phyloP scores from a whole-genome alignment of 2,113 vertebrate species.

The Gallinago jamesoni region DNA sequence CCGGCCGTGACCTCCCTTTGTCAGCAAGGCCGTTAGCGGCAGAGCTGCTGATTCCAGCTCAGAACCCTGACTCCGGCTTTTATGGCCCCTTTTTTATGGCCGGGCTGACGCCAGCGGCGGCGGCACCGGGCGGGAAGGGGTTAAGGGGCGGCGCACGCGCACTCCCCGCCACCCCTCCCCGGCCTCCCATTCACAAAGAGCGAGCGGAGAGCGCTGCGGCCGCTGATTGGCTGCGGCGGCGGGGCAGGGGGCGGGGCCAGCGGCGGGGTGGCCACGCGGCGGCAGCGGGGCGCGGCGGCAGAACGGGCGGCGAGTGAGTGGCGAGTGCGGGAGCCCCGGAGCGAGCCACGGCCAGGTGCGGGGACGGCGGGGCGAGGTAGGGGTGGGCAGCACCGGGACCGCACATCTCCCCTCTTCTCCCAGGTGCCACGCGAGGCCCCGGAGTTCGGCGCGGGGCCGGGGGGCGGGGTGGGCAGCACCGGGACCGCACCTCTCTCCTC shows the following conservation, averaged over 20 bases:
- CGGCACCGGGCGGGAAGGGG: neutral
- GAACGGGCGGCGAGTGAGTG: neutral
- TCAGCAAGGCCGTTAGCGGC: neutral
- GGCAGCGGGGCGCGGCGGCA: neutral
- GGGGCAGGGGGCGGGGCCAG: neutral
- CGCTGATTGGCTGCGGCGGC: neutral
- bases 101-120: fast-evolving
- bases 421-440: too few species aligned
- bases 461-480: neutral
- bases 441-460: neutral
- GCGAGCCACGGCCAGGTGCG: neutral
- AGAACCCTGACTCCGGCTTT: neutral
- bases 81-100: neutral
- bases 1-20: neutral
- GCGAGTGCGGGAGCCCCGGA: neutral
- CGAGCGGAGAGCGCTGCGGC: neutral
- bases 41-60: neutral
- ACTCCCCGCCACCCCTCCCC: fast-evolving
- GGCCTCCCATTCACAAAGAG: conserved; percentile 4
- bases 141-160: neutral
- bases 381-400: neutral
- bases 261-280: neutral
- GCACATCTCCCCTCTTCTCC: neutral
- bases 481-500: too few species aligned
- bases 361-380: neutral